Percentiles rank a stretch among this genome's conserved stretches.
phyloP scores from a whole-genome alignment of 2,797 vertebrate species.

The Peromyscus melanophrys region DNA sequence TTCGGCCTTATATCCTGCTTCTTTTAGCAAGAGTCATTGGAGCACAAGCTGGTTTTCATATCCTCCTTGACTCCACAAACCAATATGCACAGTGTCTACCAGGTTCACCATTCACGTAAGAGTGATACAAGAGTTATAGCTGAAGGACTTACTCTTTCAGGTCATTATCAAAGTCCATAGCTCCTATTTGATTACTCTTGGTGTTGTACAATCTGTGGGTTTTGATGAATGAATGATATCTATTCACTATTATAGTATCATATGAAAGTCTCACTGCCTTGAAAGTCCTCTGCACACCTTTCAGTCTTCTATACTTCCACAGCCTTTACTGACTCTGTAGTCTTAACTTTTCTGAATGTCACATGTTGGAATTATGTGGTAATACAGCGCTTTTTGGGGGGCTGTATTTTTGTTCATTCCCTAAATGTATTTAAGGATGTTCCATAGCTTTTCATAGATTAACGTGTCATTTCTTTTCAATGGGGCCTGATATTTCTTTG shows the following conservation, averaged over 20 bases:
- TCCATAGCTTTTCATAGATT: background rate
- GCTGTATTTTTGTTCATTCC: background rate
- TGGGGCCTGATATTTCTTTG: background rate
- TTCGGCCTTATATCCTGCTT: background rate
- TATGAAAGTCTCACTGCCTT: background rate
- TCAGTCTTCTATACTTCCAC: background rate
- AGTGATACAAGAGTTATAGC: background rate
- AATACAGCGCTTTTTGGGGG: background rate
- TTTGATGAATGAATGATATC: background rate
- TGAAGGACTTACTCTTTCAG: background rate
- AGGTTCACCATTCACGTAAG: background rate
- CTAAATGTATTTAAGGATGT: background rate
- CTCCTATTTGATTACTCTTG: background rate
- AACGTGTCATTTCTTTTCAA: background rate
- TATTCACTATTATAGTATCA: background rate
- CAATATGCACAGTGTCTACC: background rate
- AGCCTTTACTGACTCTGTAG: background rate
- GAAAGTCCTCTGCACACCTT: background rate
- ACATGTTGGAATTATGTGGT: background rate
- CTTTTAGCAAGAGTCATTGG: background rate
- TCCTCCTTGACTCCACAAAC: background rate
- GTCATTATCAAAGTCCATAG: background rate
- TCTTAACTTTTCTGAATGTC: slow-evolving; percentile 31
- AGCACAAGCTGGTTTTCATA: background rate
- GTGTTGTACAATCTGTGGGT: background rate